Base-by-base conservation (phyloP, 2,797 vertebrate genomes). In the Pyrocephalus nanus region DNA sequence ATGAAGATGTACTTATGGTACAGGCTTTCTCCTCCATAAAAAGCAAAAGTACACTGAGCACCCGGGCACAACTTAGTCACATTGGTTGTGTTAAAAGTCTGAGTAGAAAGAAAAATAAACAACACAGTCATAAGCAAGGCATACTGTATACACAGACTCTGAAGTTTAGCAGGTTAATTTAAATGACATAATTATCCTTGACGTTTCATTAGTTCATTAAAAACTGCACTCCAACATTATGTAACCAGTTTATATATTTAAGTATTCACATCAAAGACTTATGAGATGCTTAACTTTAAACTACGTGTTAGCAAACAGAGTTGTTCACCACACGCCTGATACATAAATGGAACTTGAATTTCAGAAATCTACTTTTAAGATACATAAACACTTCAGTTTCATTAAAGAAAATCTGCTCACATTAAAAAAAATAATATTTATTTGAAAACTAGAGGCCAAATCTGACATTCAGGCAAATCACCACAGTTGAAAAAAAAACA, bases 41-140 rank as follows among this genome's bases (percentile, higher is more conserved):
- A 99, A 88, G 98, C 99, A 95, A 99, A 99, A 90, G 98, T 98
- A 95, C 99, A 99, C 70, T 98, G 98, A 61, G 99, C 98, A 22
- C 98, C 98, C 0, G 98, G 98, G 90, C 99, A 99, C 75, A 97
- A 90, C 95, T 95, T 98, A 90, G 98, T 98, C 81, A 99, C 96
- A 20, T 98, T 98, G 84, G 98, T 98, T 83, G 97, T 97, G 91
- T 97, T 98, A 97, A 99, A 99, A 75, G 97, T 98, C 99, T 99
- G 98, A 65, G 95, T n/a, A 76, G 75, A 87, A 93, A 96, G 80
- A 77, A 95, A 96, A 91, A 83, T 8, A 86, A 88, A 78, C 75
- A 94, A 27, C 16, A 87, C 16, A 76, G 34, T 25, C 23, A 61
- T 73, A 81, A 93, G 20, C 29, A 79, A 71, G 26, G 6, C 93